These are phyloP conservation scores for Netelia melanura DNA, from an alignment of 2,888 invertebrate genomes.

Conservation along the genomic window DNA sequence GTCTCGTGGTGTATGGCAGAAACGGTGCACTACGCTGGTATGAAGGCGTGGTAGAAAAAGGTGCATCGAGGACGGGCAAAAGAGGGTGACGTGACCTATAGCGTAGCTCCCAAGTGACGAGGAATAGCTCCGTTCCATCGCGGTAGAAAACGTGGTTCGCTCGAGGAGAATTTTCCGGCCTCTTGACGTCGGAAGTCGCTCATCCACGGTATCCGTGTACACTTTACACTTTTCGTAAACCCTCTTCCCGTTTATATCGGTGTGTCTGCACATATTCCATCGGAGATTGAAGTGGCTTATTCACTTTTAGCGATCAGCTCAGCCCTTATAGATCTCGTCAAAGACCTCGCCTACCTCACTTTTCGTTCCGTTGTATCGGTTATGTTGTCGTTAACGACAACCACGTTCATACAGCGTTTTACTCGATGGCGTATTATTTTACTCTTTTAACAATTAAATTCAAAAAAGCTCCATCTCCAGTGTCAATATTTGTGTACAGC, in stretches of 20 bases:
- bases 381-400: neutral
- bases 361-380: neutral
- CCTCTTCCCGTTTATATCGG: slow-evolving; percentile 15
- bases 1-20: slow-evolving; percentile 29
- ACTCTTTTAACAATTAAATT: too few relatives aligned
- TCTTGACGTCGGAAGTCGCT: slow-evolving; percentile 44
- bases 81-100: slow-evolving; percentile 29
- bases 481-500: too few relatives aligned
- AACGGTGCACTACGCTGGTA: slow-evolving; percentile 37
- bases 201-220: slow-evolving; percentile 2
- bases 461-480: too few relatives aligned
- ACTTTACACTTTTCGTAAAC: slow-evolving; percentile 31
- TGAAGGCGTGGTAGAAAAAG: slow-evolving; percentile 21
- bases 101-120: neutral
- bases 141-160: neutral
- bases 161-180: slow-evolving; percentile 48
- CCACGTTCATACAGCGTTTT: too few relatives aligned
- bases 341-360: neutral
- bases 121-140: neutral
- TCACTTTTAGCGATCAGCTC: slow-evolving; percentile 25
- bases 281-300: slow-evolving; percentile 27
- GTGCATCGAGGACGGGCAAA: slow-evolving; percentile 39
- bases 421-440: too few relatives aligned
- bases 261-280: slow-evolving; percentile 32
- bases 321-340: neutral